phyloP scores from a whole-genome alignment of 2,888 invertebrate genomes.

The Microdon myrmicae region DNA sequence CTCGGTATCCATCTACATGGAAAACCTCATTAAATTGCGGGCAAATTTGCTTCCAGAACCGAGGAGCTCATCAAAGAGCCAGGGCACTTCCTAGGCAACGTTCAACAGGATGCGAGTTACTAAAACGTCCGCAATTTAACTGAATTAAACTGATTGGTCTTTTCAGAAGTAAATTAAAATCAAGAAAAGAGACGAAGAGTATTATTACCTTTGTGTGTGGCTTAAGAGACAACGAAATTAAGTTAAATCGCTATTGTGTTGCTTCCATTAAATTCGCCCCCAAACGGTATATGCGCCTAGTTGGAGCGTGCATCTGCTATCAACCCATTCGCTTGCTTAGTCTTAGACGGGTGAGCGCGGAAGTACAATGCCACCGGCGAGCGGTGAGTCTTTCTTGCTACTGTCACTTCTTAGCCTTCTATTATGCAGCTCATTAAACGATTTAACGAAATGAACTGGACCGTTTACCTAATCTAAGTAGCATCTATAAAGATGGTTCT shows the following conservation, averaged over 20 bases:
- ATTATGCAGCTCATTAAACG: no score
- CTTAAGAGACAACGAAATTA: constrained; percentile 39
- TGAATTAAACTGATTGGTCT: constrained; percentile 45
- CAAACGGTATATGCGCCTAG: constrained; percentile 19
- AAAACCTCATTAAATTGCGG: constrained; percentile 31
- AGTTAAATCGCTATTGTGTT: constrained; percentile 44
- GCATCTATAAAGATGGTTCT: no score
- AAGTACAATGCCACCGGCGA: constrained; percentile 7
- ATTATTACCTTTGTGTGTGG: constrained; percentile 34
- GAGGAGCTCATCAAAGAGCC: constrained; percentile 34
- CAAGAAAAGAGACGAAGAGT: no score
- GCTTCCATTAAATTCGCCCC: constrained; percentile 27
- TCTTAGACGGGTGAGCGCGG: no score
- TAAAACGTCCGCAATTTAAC: constrained; percentile 41
- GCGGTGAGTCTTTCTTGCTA: no score
- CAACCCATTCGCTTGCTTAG: neutral
- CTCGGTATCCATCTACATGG: constrained; percentile 9
- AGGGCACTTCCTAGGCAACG: constrained; percentile 26
- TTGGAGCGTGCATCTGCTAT: neutral
- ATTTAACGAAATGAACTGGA: no score
- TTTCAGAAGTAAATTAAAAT: constrained; percentile 45
- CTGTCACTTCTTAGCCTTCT: no score
- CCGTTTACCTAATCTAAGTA: no score
- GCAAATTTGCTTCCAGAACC: constrained; percentile 30
- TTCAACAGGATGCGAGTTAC: constrained; percentile 37